Evolutionary conservation across 2,888 invertebrate species (phyloP).

Genomic region (Archaeoteleia sp.): DNA sequence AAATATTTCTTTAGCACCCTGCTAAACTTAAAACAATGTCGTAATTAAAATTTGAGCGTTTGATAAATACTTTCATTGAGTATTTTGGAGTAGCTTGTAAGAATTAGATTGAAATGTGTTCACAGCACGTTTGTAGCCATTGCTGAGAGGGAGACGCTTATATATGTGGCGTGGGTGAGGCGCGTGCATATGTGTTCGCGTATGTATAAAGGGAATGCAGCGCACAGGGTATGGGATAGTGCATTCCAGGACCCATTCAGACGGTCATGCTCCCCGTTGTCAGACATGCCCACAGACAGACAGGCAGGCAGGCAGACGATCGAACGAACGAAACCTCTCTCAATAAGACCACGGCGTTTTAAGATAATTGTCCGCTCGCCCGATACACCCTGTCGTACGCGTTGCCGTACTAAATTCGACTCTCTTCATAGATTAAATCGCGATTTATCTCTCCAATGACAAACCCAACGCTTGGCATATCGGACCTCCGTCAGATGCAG

Average conservation of each 20-base stretch:
- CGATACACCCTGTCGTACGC: constrained; percentile 48
- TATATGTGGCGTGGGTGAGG: too few relatives aligned
- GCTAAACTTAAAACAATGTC: too few relatives aligned
- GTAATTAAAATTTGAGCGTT: too few relatives aligned
- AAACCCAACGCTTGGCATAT: constrained; percentile 18
- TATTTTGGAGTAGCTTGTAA: too few relatives aligned
- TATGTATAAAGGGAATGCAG: constrained; percentile 63
- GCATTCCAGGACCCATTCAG: constrained; percentile 69
- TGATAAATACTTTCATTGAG: too few relatives aligned
- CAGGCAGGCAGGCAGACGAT: constrained; percentile 61
- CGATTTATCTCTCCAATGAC: constrained; percentile 40
- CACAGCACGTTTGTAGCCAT: too few relatives aligned
- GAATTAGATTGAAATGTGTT: too few relatives aligned
- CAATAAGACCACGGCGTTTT: constrained; percentile 63
- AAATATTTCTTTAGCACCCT: too few relatives aligned
- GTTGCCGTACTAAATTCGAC: constrained; percentile 32
- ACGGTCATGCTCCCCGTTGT: constrained; percentile 68
- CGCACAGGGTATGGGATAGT: constrained; percentile 51
- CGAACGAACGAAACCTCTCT: constrained; percentile 57
- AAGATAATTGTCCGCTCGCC: constrained; percentile 63
- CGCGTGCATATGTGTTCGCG: constrained; percentile 36
- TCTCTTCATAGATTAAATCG: constrained; percentile 35
- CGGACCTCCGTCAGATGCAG: constrained; percentile 4
- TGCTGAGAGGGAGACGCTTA: too few relatives aligned
- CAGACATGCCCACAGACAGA: constrained; percentile 69